Evolutionary conservation across 2,888 invertebrate species (phyloP).

Genomic region (Leucoma salicis): DNA sequence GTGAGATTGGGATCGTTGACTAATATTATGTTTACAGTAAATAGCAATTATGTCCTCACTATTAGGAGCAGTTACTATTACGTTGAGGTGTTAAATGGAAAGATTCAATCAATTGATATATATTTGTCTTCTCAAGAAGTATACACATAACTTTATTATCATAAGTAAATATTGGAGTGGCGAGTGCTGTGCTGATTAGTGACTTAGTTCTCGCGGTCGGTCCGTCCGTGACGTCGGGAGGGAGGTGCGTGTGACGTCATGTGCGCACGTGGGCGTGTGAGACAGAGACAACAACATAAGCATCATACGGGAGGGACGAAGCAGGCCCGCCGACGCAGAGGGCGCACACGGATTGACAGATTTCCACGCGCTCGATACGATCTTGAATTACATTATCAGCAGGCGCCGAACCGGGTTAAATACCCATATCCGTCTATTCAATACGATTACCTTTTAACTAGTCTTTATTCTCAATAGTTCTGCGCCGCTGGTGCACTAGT

Average conservation of each 20-base stretch:
- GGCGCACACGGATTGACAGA: conserved; percentile 68
- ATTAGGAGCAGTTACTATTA: too few species aligned
- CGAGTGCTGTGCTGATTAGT: background rate
- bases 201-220: conserved; percentile 35
- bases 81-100: too few species aligned
- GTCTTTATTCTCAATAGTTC: conserved; percentile 30
- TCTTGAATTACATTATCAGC: conserved; percentile 68
- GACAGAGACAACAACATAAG: conserved; percentile 49
- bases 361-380: conserved; percentile 74
- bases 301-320: conserved; percentile 40
- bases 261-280: conserved; percentile 71
- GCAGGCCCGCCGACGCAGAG: conserved; percentile 43
- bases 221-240: conserved; percentile 63
- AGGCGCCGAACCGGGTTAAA: conserved; percentile 47
- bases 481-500: conserved; percentile 12
- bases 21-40: too few species aligned
- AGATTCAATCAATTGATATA: too few species aligned
- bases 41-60: too few species aligned
- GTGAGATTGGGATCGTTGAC: too few species aligned
- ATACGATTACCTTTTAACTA: conserved; percentile 24
- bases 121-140: too few species aligned
- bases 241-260: conserved; percentile 65
- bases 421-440: conserved; percentile 43
- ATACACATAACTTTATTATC: too few species aligned
- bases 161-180: too few species aligned